Conservation (phyloP, 2,113 vertebrate genomes). For the Esox niger region DNA sequence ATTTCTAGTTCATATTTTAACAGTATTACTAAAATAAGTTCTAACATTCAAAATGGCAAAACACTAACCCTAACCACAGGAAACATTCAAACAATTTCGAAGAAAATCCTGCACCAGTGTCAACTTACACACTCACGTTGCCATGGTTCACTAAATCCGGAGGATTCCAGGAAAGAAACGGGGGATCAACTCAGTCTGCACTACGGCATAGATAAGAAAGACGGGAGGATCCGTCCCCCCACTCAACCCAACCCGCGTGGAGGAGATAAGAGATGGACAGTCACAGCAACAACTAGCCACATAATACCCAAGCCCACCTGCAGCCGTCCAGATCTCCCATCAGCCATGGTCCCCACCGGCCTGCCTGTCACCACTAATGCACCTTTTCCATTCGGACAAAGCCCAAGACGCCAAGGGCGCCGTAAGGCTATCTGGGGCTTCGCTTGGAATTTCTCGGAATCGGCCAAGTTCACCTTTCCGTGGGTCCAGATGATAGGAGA, state of each 20-base stretch:
- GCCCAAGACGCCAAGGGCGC: constrained; percentile 45
- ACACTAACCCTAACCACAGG: too few relatives aligned
- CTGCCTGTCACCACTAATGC: constrained; percentile 78
- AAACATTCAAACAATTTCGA: too few relatives aligned
- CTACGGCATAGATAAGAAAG: constrained; percentile 54
- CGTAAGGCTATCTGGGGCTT: constrained; percentile 74
- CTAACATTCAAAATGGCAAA: too few relatives aligned
- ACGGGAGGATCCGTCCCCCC: constrained; percentile 51
- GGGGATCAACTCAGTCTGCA: constrained; percentile 22
- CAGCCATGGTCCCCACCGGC: constrained; percentile 57
- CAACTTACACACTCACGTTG: constrained; percentile 55
- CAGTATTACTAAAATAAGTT: too few relatives aligned
- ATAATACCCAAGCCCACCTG: constrained; percentile 71
- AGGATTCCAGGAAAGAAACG: constrained; percentile 67
- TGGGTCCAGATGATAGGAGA: constrained; percentile 69
- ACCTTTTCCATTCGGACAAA: constrained; percentile 64
- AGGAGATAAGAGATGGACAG: constrained; percentile 72
- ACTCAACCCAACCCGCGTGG: constrained; percentile 32
- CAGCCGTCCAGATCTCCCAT: constrained; percentile 63
- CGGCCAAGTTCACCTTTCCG: constrained; percentile 78
- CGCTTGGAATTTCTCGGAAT: constrained; percentile 74
- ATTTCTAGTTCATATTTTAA: too few relatives aligned
- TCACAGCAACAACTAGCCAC: constrained; percentile 70
- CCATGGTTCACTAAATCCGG: constrained; percentile 40
- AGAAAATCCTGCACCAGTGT: constrained; percentile 33